Base-by-base conservation (phyloP, 2,113 vertebrate species). In the Sceloporus undulatus region DNA sequence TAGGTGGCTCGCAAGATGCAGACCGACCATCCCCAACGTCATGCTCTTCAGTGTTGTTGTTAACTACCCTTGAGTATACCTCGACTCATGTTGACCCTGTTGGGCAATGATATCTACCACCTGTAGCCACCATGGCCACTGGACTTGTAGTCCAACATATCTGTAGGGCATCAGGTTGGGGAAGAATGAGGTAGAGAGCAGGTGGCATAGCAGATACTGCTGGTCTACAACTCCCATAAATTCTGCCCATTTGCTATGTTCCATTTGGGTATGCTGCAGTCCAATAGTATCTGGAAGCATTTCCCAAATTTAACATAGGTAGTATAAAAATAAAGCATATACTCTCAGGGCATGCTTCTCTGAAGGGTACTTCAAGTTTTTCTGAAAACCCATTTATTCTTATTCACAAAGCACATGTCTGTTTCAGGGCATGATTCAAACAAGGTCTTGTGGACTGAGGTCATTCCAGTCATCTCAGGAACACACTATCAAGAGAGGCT, bases 331-430 rank as follows among this genome's bases (percentile, higher is more conserved):
- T 21, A 88, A 88, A 90, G 85, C 88, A 88, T 90, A 90, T 38
- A 89, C 76, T 76, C 90, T 85, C 88, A 84, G 71, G 87, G 80
- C 83, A 87, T 73, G 74, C 86, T 91, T 92, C 80, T 87, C 48
- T 71, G 23, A 81, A 91, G 79, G 34, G 34, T 34, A 34, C 34
- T 34, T 34, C 34, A 34, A 34, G 34, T 34, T 34, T 34, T 34
- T 34, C 34, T 34, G 34, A 34, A 34, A 34, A 73, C 85, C 73
- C 68, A 68, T 94, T 84, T 90, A 85, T 66, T 82, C 91, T 92
- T 94, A 40, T 73, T 88, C 89, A 95, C 93, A 79, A 93, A 91
- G 88, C 48, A 85, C 91, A 90, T 52, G 73, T 27, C 71, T 34
- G 82, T 90, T 90, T 85, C 80, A 79, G 77, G 79, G 29, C 70